phyloP scores from a whole-genome alignment of 2,888 invertebrate species.

The Octodonta nipae region DNA sequence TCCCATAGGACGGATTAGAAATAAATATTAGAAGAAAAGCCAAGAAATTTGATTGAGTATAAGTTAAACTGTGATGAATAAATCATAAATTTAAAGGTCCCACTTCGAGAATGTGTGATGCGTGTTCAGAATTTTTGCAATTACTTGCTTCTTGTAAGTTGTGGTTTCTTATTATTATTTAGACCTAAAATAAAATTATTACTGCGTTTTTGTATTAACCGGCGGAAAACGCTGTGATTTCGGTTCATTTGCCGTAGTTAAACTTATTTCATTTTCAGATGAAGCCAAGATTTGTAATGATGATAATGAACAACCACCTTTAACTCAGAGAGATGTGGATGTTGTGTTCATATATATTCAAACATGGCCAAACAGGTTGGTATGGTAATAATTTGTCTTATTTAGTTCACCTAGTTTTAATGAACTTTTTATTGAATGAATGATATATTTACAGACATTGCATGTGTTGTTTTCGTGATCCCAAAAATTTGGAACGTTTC shows the following conservation, averaged over 20 bases:
- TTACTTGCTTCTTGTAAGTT: conserved; percentile 73
- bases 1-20: conserved; percentile 17
- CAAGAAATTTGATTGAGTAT: conserved; percentile 8
- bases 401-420: background rate
- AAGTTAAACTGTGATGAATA: conserved; percentile 17
- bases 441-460: conserved; percentile 63
- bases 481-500: conserved; percentile 83
- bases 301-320: conserved; percentile 59
- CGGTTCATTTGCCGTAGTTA: too few species aligned
- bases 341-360: conserved; percentile 72
- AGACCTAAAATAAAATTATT: too few species aligned
- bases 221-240: too few species aligned
- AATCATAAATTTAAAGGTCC: conserved; percentile 14
- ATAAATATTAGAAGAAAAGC: conserved; percentile 12
- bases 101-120: conserved; percentile 67
- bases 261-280: too few species aligned
- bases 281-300: conserved; percentile 67
- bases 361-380: conserved; percentile 77
- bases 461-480: conserved; percentile 87
- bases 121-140: conserved; percentile 86
- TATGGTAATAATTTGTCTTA: background rate
- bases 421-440: background rate
- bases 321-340: conserved; percentile 70
- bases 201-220: too few species aligned
- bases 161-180: conserved; percentile 3